phyloP scores from a whole-genome alignment of 2,888 invertebrate species.

The Erebia ligea region DNA sequence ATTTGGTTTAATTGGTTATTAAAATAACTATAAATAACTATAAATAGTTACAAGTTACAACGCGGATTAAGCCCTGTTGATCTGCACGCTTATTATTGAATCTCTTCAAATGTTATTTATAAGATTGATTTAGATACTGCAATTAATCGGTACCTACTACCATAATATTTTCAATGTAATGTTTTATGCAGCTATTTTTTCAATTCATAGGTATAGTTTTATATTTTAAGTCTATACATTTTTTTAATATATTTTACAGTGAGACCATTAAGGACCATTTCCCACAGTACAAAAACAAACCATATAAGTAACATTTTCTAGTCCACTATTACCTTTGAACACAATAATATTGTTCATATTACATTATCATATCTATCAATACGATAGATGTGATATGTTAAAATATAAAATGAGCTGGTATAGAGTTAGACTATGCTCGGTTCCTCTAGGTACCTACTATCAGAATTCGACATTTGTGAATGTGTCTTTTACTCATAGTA shows the following conservation, averaged over 20 bases:
- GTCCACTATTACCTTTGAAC: slow-evolving; percentile 21
- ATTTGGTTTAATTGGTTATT: too few species aligned
- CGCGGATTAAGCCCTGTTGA: slow-evolving; percentile 1
- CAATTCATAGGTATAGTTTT: neutral
- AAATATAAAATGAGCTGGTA: neutral
- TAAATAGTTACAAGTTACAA: neutral
- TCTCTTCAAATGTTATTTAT: slow-evolving; percentile 31
- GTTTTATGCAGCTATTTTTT: slow-evolving; percentile 4
- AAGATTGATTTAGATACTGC: slow-evolving; percentile 1
- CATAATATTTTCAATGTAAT: slow-evolving; percentile 8
- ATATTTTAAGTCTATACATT: slow-evolving; percentile 1
- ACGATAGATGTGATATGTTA: neutral
- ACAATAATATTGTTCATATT: slow-evolving; percentile 9
- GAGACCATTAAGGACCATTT: slow-evolving; percentile 28
- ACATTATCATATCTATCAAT: neutral
- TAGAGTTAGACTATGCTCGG: neutral
- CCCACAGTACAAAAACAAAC: slow-evolving; percentile 17
- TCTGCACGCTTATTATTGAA: slow-evolving; percentile 33
- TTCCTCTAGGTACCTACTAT: neutral
- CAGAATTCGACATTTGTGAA: neutral
- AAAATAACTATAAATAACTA: too few species aligned
- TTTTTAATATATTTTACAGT: neutral
- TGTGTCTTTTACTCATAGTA: too few species aligned
- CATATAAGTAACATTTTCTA: slow-evolving; percentile 23
- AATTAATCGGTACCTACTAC: neutral